A percentile compares a stretch with the other conserved stretches of the same genome.
These are phyloP conservation scores for Chinchilla lanigera DNA, from an alignment of 2,113 vertebrate genomes.

Conservation along the genomic window DNA sequence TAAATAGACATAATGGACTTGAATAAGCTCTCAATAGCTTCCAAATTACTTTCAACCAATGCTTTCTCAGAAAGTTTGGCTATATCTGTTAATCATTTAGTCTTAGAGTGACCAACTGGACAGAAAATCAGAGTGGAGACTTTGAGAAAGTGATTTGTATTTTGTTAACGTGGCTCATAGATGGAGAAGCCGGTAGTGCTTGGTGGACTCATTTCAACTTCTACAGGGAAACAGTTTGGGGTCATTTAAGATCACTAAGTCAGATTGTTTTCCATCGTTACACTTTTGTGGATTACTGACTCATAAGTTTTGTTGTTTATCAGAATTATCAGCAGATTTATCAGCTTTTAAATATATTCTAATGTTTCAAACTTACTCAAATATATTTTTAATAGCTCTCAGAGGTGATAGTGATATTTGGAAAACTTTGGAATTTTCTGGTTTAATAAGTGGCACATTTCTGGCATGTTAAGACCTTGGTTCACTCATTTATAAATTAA, in stretches of 20 bases:
- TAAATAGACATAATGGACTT: background rate
- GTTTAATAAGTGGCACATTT: conserved; percentile 8
- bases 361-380: background rate
- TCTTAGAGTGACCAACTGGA: background rate
- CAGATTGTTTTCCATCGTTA: background rate
- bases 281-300: background rate
- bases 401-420: background rate
- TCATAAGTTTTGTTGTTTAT: background rate
- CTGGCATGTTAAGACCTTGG: background rate
- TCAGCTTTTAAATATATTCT: background rate
- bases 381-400: conserved; percentile 1
- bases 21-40: conserved; percentile 15
- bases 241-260: conserved; percentile 39
- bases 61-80: conserved; percentile 26
- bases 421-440: background rate
- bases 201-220: background rate
- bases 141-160: background rate
- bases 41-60: background rate
- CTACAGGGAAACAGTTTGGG: background rate
- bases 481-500: conserved; percentile 56
- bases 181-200: background rate
- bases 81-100: background rate
- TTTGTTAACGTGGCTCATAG: conserved; percentile 31
- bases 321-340: background rate
- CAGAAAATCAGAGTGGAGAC: background rate